Conservation (phyloP, 1,140 invertebrate species). For the Drosophila rhopaloa region DNA sequence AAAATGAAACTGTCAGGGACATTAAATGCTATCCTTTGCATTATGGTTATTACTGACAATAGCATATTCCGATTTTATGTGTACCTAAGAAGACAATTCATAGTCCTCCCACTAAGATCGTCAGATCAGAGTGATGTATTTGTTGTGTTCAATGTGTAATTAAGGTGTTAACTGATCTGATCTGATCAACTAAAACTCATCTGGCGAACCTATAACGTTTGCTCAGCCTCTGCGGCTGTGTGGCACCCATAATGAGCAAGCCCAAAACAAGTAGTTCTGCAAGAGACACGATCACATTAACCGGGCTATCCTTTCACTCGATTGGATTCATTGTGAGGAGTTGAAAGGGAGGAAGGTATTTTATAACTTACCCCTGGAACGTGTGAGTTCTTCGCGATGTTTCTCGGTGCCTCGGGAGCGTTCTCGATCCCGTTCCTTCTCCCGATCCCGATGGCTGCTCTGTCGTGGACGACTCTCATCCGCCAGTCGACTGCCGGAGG, state of each 20-base stretch:
- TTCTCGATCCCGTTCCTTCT: slow-evolving; percentile 48
- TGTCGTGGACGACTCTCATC: slow-evolving; percentile 57
- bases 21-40: too few species aligned
- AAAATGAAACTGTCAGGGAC: too few species aligned
- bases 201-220: slow-evolving; percentile 75
- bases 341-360: not conserved
- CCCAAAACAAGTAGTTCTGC: slow-evolving; percentile 78
- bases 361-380: slow-evolving; percentile 65
- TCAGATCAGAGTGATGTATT: slow-evolving; percentile 10
- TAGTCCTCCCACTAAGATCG: not conserved
- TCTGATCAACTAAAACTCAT: slow-evolving; percentile 20
- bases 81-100: not conserved
- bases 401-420: slow-evolving; percentile 59
- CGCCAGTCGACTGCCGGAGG: slow-evolving; percentile 51
- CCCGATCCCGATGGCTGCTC: slow-evolving; percentile 57
- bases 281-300: slow-evolving; percentile 42
- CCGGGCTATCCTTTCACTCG: slow-evolving; percentile 15
- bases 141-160: slow-evolving; percentile 12
- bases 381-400: slow-evolving; percentile 63
- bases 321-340: too few species aligned
- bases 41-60: not conserved
- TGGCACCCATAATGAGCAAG: slow-evolving; percentile 80
- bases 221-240: slow-evolving; percentile 70
- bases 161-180: slow-evolving; percentile 35
- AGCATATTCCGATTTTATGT: not conserved